phyloP scores from a whole-genome alignment of 2,113 vertebrate species.

The Saiga tatarica region DNA sequence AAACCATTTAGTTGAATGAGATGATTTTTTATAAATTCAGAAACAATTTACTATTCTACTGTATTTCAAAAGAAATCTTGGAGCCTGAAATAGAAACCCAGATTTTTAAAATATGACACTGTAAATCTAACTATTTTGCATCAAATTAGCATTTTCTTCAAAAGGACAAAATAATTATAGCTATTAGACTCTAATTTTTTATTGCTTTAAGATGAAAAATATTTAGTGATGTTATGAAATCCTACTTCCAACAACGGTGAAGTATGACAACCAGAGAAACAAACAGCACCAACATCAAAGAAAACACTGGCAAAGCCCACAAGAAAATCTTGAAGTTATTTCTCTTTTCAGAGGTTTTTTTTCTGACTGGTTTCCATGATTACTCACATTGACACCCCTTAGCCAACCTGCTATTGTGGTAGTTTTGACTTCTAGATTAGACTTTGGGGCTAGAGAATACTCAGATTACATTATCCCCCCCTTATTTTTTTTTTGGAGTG shows the following conservation, averaged over 20 bases:
- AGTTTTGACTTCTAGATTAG: neutral
- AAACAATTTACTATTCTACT: neutral
- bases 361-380: neutral
- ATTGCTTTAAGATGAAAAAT: constrained; percentile 13
- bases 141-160: neutral
- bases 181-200: neutral
- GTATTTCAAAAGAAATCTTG: neutral
- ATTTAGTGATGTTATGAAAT: constrained; percentile 38
- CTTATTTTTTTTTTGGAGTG: neutral
- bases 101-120: neutral
- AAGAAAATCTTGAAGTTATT: neutral
- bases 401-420: neutral
- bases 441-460: neutral
- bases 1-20: neutral
- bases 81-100: neutral
- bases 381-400: neutral
- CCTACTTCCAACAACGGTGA: neutral
- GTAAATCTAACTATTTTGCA: neutral
- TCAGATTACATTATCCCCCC: neutral
- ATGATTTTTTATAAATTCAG: neutral
- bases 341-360: neutral
- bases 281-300: constrained; percentile 25
- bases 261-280: constrained; percentile 14
- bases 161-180: constrained; percentile 2
- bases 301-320: neutral